Base-by-base conservation (phyloP, 2,888 invertebrate species). In the Spialia ferax region DNA sequence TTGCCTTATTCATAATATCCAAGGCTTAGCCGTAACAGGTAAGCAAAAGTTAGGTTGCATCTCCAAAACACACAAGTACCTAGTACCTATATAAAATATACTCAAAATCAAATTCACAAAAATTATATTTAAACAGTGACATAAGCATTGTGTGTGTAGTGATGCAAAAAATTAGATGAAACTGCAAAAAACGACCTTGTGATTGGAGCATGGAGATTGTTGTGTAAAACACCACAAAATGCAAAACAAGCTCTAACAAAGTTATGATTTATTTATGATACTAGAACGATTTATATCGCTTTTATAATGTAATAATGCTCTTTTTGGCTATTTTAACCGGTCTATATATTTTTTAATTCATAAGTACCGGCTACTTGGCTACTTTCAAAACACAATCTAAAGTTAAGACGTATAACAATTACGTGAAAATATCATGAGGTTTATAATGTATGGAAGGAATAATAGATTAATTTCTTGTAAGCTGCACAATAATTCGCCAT, bases 401-500 rank as follows among this genome's bases (percentile, higher is more conserved):
- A 42, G 8, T 3, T 10, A 18, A 45, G 10, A 3, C 45, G 5
- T 7, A 5, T 42, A 2, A 6, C 10, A 10, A 42, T 6, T 42
- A 42, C 42, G 42, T 15, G 42, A n/a, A 7, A 15, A 42, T 7
- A 35, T 35, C 13, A 5, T 35, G 3, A 35, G n/a, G 42, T 3
- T 15, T 42, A 35, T 13, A 13, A 42, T 42, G 6, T 42, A 15
- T 15, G 15, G 15, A 22, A n/a, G n/a, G 23, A 32, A 29, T 35
- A 42, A n/a, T n/a, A n/a, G n/a, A n/a, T n/a, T 42, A 42, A 13
- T 22, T 50, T 42, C 23, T 38, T 60, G 10, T 54, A 54, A 15
- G 59, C 65, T 52, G n/a, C 23, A 48, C 64, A 59, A 23, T 45
- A 48, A 57, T 64, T 52, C 32, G 23, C 42, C 32, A 29, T 22